A percentile compares a stretch with the other conserved stretches of the same genome.
Evolutionary conservation across 2,113 vertebrate genomes (phyloP).

Genomic region (Sinocyclocheilus rhinocerous): DNA sequence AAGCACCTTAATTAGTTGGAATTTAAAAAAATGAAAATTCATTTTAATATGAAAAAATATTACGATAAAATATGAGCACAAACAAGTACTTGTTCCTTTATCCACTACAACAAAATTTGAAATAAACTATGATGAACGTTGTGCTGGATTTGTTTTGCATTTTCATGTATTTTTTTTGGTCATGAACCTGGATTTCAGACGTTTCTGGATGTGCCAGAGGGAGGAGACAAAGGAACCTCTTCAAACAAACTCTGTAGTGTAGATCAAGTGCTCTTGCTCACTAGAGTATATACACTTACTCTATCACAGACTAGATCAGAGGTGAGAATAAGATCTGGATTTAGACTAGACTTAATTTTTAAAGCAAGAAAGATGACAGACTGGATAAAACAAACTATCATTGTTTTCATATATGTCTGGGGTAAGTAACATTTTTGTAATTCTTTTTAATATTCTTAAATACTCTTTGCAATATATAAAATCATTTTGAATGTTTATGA

Average conservation of each 20-base stretch:
- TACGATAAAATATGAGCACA: too few species aligned
- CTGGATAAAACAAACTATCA: not conserved
- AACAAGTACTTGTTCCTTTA: not conserved
- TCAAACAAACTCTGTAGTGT: not conserved
- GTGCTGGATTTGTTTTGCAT: too few species aligned
- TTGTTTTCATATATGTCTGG: not conserved
- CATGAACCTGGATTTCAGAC: too few species aligned
- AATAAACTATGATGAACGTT: too few species aligned
- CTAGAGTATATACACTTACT: not conserved
- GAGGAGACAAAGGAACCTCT: not conserved
- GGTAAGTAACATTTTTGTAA: not conserved
- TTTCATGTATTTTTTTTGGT: too few species aligned
- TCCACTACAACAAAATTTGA: not conserved
- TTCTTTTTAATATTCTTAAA: not conserved
- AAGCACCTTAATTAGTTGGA: not conserved
- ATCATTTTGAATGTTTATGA: not conserved
- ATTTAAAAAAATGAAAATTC: too few species aligned
- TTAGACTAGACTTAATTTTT: not conserved
- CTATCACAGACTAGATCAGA: not conserved
- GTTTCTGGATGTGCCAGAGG: not conserved
- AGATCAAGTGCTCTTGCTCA: not conserved
- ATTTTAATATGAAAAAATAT: too few species aligned
- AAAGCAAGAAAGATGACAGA: not conserved
- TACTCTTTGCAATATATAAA: not conserved
- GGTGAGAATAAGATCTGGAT: not conserved